A percentile compares a stretch with the other conserved stretches of the same genome.
These are phyloP conservation scores for Oreotrochilus melanogaster DNA, from an alignment of 2,113 vertebrate species.

Conservation along the genomic window DNA sequence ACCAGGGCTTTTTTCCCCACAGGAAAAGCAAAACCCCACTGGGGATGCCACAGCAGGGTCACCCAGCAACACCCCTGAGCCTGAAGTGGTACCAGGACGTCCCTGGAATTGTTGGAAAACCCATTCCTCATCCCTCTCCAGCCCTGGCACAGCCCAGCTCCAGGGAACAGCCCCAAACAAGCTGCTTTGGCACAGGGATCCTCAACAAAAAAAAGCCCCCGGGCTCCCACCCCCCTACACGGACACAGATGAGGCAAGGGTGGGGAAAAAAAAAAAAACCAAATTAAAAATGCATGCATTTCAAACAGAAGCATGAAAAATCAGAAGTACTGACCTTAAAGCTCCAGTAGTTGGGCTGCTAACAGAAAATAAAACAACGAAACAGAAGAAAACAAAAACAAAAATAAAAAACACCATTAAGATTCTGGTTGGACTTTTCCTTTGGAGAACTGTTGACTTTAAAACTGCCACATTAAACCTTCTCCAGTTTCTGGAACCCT, in stretches of 20 bases:
- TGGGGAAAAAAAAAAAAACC: neutral
- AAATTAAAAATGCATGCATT: slow-evolving; percentile 67
- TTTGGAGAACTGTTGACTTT: neutral
- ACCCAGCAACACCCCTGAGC: neutral
- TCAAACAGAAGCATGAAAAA: slow-evolving; percentile 62
- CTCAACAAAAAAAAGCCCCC: neutral
- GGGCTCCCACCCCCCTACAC: neutral
- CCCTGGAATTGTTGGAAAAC: neutral
- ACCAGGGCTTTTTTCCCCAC: neutral
- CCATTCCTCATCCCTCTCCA: neutral
- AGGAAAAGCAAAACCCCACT: neutral
- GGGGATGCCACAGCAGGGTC: neutral
- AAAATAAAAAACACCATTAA: slow-evolving; percentile 65
- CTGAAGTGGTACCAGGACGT: neutral
- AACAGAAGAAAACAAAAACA: slow-evolving; percentile 46
- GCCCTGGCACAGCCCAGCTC: neutral
- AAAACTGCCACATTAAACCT: neutral
- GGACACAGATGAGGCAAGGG: neutral
- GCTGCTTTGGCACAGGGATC: neutral
- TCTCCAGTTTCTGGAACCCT: neutral
- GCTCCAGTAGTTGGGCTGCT: slow-evolving; percentile 99
- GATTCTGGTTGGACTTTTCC: slow-evolving; percentile 34
- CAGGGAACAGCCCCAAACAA: neutral
- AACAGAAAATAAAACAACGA: slow-evolving; percentile 61
- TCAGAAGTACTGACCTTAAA: slow-evolving; percentile 96